Percentiles rank a stretch among this genome's conserved stretches.
Conservation (phyloP, 2,113 vertebrate species). For the Galeopterus variegatus region DNA sequence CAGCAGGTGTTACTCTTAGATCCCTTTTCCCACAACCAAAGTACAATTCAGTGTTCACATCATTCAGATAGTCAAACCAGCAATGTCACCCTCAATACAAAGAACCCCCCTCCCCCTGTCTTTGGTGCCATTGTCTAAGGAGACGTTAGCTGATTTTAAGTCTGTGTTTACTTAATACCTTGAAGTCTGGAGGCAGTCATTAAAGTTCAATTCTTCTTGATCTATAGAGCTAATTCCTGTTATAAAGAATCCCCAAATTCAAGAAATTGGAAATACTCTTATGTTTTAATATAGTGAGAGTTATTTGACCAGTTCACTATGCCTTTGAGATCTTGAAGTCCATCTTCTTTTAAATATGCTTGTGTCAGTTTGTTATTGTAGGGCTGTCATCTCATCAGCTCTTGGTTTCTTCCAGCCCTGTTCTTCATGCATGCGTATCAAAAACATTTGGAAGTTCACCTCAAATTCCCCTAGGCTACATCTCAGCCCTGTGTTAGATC, state of each 20-base stretch:
- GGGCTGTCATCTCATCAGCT: not conserved
- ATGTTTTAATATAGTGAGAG: not conserved
- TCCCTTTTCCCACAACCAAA: slow-evolving; percentile 8
- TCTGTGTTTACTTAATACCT: not conserved
- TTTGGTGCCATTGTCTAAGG: slow-evolving; percentile 6
- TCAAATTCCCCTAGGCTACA: not conserved
- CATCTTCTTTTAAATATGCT: slow-evolving; percentile 28
- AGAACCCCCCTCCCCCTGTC: not conserved
- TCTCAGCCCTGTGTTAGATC: slow-evolving; percentile 14
- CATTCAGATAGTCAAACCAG: slow-evolving; percentile 38
- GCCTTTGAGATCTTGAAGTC: slow-evolving; percentile 40
- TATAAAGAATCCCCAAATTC: slow-evolving; percentile 21
- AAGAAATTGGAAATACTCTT: slow-evolving; percentile 25
- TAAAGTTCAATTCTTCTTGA: slow-evolving; percentile 54
- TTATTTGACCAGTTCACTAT: slow-evolving; percentile 17
- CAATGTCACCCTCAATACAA: not conserved
- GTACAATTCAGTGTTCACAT: not conserved
- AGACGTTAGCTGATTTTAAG: slow-evolving; percentile 34
- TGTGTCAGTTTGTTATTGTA: not conserved
- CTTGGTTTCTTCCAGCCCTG: not conserved
- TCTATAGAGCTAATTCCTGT: slow-evolving; percentile 39
- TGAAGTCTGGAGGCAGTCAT: slow-evolving; percentile 9
- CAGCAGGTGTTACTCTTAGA: slow-evolving; percentile 11
- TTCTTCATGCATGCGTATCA: slow-evolving; percentile 26
- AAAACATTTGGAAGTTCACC: slow-evolving; percentile 9